Base-by-base conservation (phyloP, 2,113 vertebrate species). In the Pedionomus torquatus region DNA sequence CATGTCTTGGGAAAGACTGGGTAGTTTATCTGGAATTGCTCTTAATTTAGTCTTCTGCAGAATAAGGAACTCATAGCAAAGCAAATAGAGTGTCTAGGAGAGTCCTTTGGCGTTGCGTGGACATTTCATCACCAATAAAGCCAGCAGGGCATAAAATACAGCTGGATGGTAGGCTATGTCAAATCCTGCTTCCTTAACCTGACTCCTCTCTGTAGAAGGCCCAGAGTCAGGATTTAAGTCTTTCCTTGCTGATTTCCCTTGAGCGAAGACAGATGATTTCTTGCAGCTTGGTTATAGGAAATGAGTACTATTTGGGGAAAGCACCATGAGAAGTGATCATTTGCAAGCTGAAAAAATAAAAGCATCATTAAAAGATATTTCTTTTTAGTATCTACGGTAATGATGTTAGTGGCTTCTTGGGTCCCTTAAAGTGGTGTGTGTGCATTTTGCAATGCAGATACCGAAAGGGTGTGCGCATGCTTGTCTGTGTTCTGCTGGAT, bases 401-500 rank as follows among this genome's bases (percentile, higher is more conserved):
- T 21, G 5, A 9, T 4, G 23, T 15, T 5, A 23, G 68, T 49
- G 28, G 28, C n/a, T 44, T 57, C 49, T 80, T 31, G 15, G 63
- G n/a, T 52, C 51, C 8, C 43, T 75, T 37, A 35, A 66, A 93
- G 51, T 12, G n/a, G 33, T 1, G 48, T 8, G 43, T 30, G 49
- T 23, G 43, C 65, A 7, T 75, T 88, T 83, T 70, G 49, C 30
- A 41, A 28, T 0, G 4, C 13, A 33, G 48, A 7, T 13, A 19
- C 17, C 0, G 2, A 35, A 51, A 35, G 23, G 12, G 6, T 13
- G 0, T 20, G 63, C 49, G 44, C 7, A 0, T 83, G 37, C 9
- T 30, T 69, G 13, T 49, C 13, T 0, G 1, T 63, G 28, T 55
- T 79, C 55, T 82, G 57, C 30, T 43, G 74, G 20, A 63, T 23